These are phyloP conservation scores for Temnothorax longispinosus DNA, from an alignment of 1,140 invertebrate species.

Conservation along the genomic window DNA sequence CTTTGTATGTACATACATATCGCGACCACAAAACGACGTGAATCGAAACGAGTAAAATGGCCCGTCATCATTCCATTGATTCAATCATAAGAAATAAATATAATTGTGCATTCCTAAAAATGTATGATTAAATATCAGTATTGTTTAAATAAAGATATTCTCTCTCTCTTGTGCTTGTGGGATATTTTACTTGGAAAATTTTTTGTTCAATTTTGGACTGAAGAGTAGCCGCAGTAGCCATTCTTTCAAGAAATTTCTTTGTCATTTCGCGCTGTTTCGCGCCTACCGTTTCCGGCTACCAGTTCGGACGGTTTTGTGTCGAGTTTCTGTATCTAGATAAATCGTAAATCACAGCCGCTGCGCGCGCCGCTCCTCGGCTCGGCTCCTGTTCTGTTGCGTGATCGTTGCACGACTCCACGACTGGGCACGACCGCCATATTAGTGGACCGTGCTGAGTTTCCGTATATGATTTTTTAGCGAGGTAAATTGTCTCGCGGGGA, in stretches of 20 bases:
- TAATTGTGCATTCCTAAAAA: too few species aligned
- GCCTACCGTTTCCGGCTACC: too few species aligned
- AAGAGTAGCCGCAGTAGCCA: background rate
- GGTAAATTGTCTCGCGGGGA: background rate
- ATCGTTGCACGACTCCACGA: background rate
- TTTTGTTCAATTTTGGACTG: background rate
- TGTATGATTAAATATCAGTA: too few species aligned
- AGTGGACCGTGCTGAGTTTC: conserved; percentile 65
- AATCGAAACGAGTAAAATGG: too few species aligned
- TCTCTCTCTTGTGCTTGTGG: too few species aligned
- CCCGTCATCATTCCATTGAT: too few species aligned
- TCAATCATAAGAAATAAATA: too few species aligned
- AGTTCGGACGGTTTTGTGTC: too few species aligned
- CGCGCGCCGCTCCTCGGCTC: background rate
- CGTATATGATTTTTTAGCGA: conserved; percentile 8
- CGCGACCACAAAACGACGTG: too few species aligned
- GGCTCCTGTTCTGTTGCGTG: background rate
- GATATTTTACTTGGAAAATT: background rate
- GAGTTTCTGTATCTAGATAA: background rate
- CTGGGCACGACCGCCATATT: conserved; percentile 72
- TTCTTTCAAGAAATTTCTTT: too few species aligned
- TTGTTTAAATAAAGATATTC: too few species aligned
- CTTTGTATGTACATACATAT: too few species aligned
- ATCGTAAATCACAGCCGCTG: background rate
- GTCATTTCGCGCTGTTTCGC: background rate